Evolutionary conservation across 2,888 invertebrate genomes (phyloP).

Genomic region (Schizotus pectinicornis): DNA sequence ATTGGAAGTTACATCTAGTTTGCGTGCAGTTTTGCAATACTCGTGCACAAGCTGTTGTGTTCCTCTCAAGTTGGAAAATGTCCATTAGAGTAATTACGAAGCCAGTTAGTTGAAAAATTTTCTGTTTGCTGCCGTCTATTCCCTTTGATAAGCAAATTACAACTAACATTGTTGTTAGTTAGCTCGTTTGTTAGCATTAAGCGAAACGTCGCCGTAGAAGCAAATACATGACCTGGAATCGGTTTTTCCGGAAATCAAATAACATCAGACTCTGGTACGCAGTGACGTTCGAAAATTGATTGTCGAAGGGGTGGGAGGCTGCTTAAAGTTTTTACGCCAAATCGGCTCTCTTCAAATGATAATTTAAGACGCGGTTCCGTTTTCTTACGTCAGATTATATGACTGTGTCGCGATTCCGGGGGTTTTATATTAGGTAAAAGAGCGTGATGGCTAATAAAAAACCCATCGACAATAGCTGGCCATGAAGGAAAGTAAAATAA

Average conservation of each 20-base stretch:
- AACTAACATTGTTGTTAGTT: too few relatives aligned
- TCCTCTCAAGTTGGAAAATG: too few relatives aligned
- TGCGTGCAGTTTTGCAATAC: too few relatives aligned
- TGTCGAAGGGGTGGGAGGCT: neutral
- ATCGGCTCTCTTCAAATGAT: neutral
- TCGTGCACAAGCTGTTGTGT: too few relatives aligned
- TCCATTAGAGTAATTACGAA: too few relatives aligned
- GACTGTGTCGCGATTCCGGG: neutral
- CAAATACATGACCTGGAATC: too few relatives aligned
- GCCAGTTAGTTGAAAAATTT: too few relatives aligned
- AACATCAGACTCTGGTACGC: neutral
- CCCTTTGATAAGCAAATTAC: too few relatives aligned
- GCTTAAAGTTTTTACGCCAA: neutral
- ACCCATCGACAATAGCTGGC: neutral
- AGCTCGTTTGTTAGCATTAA: too few relatives aligned
- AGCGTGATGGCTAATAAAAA: neutral
- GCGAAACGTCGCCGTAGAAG: too few relatives aligned
- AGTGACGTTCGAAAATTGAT: neutral
- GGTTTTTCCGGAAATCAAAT: neutral
- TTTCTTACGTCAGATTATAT: conserved; percentile 1
- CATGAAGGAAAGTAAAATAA: conserved; percentile 1
- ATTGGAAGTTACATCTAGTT: too few relatives aligned
- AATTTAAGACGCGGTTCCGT: neutral
- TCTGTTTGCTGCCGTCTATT: too few relatives aligned
- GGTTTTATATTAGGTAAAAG: conserved; percentile 3